Percentiles rank a stretch among this genome's conserved stretches.
These are phyloP conservation scores for Pedionomus torquatus DNA, from an alignment of 2,113 vertebrate genomes.

Conservation along the genomic window DNA sequence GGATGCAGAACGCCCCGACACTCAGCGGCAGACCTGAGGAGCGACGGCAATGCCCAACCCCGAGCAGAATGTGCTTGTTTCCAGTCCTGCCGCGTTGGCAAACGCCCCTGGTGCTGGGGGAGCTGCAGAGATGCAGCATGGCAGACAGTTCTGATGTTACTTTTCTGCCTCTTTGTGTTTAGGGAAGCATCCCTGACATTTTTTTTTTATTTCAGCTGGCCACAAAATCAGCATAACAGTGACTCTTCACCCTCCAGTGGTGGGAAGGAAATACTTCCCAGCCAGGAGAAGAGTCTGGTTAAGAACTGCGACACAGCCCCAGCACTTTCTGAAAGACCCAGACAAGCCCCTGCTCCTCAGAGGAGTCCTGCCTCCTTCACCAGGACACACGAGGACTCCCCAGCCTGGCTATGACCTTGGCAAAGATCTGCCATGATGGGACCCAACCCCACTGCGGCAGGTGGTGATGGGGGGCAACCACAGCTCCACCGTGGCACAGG, in stretches of 20 bases:
- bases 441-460: rapidly evolving
- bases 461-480: rapidly evolving
- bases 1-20: background rate
- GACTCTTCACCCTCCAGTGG: background rate
- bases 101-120: background rate
- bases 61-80: rapidly evolving
- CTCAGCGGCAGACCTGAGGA: background rate
- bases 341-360: background rate
- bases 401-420: background rate
- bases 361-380: background rate
- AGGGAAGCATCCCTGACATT: background rate
- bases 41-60: background rate
- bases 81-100: rapidly evolving
- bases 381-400: rapidly evolving
- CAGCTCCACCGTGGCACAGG: rapidly evolving
- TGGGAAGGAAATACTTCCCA: rapidly evolving
- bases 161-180: background rate
- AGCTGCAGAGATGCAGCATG: background rate
- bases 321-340: background rate
- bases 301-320: background rate
- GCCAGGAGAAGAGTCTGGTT: background rate
- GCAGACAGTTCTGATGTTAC: background rate
- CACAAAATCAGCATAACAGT: background rate
- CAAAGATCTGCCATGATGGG: rapidly evolving
- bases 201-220: background rate